Evolutionary conservation across 1,140 invertebrate species (phyloP).

Genomic region (Paralvinella palmiformis): DNA sequence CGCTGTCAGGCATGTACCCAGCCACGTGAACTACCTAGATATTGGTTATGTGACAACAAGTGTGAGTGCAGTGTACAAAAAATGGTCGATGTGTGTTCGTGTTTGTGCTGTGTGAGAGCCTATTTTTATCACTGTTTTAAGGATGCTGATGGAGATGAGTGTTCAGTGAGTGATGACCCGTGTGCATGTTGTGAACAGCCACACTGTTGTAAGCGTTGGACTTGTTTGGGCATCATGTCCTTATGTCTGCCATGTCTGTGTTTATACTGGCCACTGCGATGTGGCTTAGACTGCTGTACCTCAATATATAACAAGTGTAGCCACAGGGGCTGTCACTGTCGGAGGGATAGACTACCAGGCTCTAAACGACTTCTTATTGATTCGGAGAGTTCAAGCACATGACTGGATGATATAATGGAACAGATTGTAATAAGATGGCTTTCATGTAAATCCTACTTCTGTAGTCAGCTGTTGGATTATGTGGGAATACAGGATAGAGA

Average conservation of each 20-base stretch:
- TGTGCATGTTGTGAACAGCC: constrained; percentile 66
- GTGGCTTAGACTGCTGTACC: constrained; percentile 70
- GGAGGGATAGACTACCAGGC: constrained; percentile 16
- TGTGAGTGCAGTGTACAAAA: constrained; percentile 80
- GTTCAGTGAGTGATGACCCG: constrained; percentile 65
- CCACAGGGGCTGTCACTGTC: constrained; percentile 62
- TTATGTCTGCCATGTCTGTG: constrained; percentile 76
- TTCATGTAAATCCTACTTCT: too few relatives aligned
- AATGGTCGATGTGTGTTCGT: constrained; percentile 78
- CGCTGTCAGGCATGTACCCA: constrained; percentile 79
- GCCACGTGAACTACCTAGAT: constrained; percentile 72
- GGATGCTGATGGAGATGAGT: constrained; percentile 60
- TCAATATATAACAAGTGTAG: constrained; percentile 72
- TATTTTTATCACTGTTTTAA: constrained; percentile 85
- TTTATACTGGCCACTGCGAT: constrained; percentile 85
- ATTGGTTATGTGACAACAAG: constrained; percentile 76
- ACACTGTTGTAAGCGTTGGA: constrained; percentile 68
- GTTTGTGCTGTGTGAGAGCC: constrained; percentile 87
- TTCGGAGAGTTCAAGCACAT: constrained; percentile 23
- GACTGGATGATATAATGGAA: too few relatives aligned
- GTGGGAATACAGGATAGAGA: too few relatives aligned
- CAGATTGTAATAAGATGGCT: too few relatives aligned
- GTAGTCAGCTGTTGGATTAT: too few relatives aligned
- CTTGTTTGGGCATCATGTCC: constrained; percentile 72
- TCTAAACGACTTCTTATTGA: constrained; percentile 21